Base-by-base conservation (phyloP, 2,888 invertebrate genomes). In the Drosophila nigricruria region DNA sequence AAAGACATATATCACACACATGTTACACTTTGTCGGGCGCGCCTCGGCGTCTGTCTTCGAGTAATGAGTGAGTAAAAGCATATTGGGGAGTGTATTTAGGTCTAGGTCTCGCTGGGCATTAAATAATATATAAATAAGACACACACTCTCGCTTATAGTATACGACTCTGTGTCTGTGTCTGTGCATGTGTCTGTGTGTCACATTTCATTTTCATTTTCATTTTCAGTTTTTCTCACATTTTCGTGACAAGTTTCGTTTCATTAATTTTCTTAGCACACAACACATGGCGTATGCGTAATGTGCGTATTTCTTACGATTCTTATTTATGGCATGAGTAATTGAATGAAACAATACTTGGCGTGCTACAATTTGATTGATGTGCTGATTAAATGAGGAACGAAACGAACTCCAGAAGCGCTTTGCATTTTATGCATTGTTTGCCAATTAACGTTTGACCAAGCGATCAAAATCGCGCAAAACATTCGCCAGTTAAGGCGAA, bases 361-460 rank as follows among this genome's bases (percentile, higher is more conserved):
- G 58, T 69, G 70, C 38, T 54, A 59, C 70, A 70, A 8, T 52
- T 79, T 77, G 79, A 77, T 77, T 74, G 76, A 77, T 79, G 79
- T 62, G 79, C 70, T 74, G 76, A 76, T 77, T 79, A 77, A 79
- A 14, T 25, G 57, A 32, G n/a, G 42, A 38, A 10, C n/a, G 53
- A n/a, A 53, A 27, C 36, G 14, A 42, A 59, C 45, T 62, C 62
- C 73, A 77, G 63, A 68, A 79, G 69, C 82, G 72, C 45, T 82
- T 85, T 81, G 87, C 82, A 84, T 84, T 87, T 64, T 42, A 40
- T 75, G 82, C 63, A 76, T 79, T 79, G 66, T 72, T 68, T 60
- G 85, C 88, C 84, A 84, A 84, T 89, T 84, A 84, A 87, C 68
- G 68, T 69, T 78, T 70, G 70, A 67, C 68, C 69, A 57, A 70